Percentiles rank a stretch among this genome's conserved stretches.
Evolutionary conservation across 2,797 vertebrate species (phyloP).

Genomic region (Pitangus sulphuratus): DNA sequence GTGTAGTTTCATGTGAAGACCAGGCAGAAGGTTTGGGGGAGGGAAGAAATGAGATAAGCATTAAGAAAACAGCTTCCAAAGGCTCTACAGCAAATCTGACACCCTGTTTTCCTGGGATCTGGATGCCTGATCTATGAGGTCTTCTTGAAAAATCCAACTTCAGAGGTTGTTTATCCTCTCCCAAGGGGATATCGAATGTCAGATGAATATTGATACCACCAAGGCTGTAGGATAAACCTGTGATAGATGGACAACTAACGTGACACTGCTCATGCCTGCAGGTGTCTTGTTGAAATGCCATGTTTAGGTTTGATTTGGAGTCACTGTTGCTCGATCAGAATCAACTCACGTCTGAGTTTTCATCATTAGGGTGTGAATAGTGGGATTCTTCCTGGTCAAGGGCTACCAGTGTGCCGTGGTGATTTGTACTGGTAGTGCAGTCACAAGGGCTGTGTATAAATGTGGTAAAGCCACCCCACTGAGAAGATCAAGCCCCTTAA

Average conservation of each 20-base stretch:
- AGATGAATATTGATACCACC: neutral
- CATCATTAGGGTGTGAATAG: neutral
- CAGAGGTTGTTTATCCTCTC: neutral
- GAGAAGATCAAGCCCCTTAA: neutral
- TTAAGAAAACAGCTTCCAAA: slow-evolving; percentile 12
- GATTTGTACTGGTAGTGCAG: neutral
- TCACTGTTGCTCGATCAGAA: neutral
- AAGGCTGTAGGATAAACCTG: neutral
- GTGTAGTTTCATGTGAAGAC: neutral
- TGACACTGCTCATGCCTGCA: neutral
- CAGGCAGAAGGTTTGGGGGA: neutral
- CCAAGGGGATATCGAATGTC: neutral
- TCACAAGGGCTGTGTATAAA: neutral
- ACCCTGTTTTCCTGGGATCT: neutral
- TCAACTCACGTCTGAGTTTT: neutral
- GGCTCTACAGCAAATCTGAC: neutral
- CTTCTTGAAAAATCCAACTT: neutral
- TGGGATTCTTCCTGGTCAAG: neutral
- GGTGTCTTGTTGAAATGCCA: neutral
- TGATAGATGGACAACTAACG: neutral
- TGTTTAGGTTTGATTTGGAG: neutral
- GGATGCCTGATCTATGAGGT: neutral
- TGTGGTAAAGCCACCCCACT: neutral
- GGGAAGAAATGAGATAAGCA: neutral
- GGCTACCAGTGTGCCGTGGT: neutral